Evolutionary conservation across 2,113 vertebrate genomes (phyloP).

Genomic region (Nyctibius bracteatus): DNA sequence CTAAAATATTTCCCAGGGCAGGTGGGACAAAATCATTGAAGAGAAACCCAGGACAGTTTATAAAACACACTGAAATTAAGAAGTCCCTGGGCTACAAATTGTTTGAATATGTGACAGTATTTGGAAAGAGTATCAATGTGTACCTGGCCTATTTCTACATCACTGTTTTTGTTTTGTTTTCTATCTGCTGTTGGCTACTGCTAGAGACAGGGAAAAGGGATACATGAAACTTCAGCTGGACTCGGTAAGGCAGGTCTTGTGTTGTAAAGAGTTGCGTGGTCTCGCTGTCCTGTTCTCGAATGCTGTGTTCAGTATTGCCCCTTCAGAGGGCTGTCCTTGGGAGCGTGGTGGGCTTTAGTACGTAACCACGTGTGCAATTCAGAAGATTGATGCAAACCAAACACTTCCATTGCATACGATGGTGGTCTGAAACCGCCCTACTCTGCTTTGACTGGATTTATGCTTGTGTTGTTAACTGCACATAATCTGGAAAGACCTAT

Average conservation of each 20-base stretch:
- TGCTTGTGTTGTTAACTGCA: neutral
- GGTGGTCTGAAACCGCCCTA: neutral
- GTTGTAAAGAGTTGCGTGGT: neutral
- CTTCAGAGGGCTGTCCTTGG: neutral
- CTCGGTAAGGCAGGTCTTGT: neutral
- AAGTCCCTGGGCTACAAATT: neutral
- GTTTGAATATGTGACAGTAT: neutral
- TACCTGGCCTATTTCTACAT: neutral
- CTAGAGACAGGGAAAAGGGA: neutral
- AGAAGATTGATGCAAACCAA: rapidly evolving
- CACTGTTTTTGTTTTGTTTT: neutral
- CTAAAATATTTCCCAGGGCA: neutral
- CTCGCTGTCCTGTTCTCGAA: neutral
- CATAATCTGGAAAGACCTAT: neutral
- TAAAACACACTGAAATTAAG: neutral
- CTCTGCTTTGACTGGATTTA: neutral
- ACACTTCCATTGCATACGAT: neutral
- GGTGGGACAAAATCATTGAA: neutral
- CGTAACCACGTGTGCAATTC: rapidly evolving
- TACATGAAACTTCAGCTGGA: rapidly evolving
- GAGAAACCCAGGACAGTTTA: neutral
- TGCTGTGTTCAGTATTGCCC: rapidly evolving
- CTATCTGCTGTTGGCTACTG: neutral
- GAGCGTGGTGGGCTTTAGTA: too few relatives aligned
- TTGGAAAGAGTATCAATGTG: neutral